phyloP scores from a whole-genome alignment of 2,113 vertebrate species.

The Neolamprologus modestus region DNA sequence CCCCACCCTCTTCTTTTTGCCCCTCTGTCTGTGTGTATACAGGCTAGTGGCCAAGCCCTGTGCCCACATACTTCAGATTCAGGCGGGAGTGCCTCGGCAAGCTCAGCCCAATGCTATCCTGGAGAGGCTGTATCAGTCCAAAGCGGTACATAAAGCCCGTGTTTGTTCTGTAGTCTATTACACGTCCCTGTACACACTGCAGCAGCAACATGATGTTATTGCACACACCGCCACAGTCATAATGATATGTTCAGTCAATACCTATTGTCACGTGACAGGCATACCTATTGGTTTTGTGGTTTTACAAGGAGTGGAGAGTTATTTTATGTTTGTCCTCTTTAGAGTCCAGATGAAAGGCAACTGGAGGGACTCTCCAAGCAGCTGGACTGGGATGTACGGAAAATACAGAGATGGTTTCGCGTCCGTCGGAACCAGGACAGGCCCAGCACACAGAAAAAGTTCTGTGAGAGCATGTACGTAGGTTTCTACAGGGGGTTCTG shows the following conservation, averaged over 20 bases:
- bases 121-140: conserved; percentile 90
- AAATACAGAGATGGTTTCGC: conserved; percentile 92
- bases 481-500: conserved; percentile 61
- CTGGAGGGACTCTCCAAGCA: conserved; percentile 90
- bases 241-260: background rate
- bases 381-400: conserved; percentile 90
- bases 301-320: background rate
- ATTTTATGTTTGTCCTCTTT: background rate
- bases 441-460: conserved; percentile 81
- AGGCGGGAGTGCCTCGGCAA: conserved; percentile 73
- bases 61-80: conserved; percentile 82
- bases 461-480: conserved; percentile 91
- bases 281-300: background rate
- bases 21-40: conserved; percentile 37
- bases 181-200: background rate
- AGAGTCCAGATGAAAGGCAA: conserved; percentile 85
- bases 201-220: background rate
- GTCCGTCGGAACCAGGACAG: conserved; percentile 89
- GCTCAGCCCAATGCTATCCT: conserved; percentile 87
- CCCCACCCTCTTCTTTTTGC: conserved; percentile 1
- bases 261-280: background rate
- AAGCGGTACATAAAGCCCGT: conserved; percentile 68
- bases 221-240: background rate
- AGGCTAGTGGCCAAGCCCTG: conserved; percentile 93
- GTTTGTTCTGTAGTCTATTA: background rate